These are phyloP conservation scores for Salarias fasciatus DNA, from an alignment of 2,797 vertebrate genomes.

Conservation along the genomic window DNA sequence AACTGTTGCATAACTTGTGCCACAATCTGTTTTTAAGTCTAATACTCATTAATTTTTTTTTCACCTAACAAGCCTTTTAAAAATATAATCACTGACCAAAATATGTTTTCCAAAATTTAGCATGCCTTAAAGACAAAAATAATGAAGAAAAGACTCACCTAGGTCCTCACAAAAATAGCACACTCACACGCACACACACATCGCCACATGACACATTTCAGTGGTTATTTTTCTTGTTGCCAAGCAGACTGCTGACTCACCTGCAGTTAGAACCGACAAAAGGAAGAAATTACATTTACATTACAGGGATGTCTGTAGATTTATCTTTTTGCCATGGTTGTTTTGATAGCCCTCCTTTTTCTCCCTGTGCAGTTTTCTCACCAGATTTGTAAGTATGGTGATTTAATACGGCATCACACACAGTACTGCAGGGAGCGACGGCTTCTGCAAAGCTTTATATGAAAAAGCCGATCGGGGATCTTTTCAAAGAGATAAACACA, in stretches of 20 bases:
- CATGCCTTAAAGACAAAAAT: neutral
- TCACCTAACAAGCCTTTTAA: too few relatives aligned
- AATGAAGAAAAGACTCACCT: neutral
- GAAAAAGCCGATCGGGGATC: slow-evolving; percentile 25
- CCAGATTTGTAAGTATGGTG: slow-evolving; percentile 11
- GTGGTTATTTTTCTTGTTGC: slow-evolving; percentile 36
- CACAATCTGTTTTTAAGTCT: too few relatives aligned
- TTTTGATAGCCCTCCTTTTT: slow-evolving; percentile 10
- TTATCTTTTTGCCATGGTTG: slow-evolving; percentile 4
- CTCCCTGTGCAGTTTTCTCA: neutral
- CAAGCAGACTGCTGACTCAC: slow-evolving; percentile 44
- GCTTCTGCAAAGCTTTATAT: slow-evolving; percentile 12
- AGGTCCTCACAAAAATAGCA: neutral
- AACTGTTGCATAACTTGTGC: too few relatives aligned
- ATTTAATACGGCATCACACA: slow-evolving; percentile 28
- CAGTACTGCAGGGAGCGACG: slow-evolving; percentile 20
- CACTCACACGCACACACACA: neutral
- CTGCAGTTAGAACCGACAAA: slow-evolving; percentile 40
- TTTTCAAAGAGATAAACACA: slow-evolving; percentile 29
- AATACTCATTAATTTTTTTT: too few relatives aligned
- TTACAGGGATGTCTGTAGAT: slow-evolving; percentile 8
- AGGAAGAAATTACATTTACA: slow-evolving; percentile 27
- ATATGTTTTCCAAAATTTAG: too few relatives aligned
- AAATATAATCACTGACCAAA: too few relatives aligned
- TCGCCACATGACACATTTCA: neutral